phyloP scores from a whole-genome alignment of 2,888 invertebrate genomes.

The Ormyrus labotus region DNA sequence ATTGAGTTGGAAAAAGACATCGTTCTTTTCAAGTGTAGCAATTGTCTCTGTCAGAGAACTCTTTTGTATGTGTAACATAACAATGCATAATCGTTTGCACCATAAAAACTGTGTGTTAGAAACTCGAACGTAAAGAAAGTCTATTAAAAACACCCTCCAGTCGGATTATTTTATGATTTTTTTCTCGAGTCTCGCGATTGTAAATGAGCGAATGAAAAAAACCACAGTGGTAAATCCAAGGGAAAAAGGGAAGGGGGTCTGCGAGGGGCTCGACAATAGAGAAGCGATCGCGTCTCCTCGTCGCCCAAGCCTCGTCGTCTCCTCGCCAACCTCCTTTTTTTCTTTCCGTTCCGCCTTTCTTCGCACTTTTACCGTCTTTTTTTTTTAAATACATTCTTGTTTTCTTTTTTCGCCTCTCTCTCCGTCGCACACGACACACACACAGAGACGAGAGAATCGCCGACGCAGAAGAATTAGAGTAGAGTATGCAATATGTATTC shows the following conservation, averaged over 20 bases:
- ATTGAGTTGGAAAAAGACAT: slow-evolving; percentile 54
- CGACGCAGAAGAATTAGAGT: slow-evolving; percentile 49
- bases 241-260: too few species aligned
- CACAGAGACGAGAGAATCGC: neutral
- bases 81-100: slow-evolving; percentile 5
- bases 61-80: slow-evolving; percentile 52
- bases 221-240: too few species aligned
- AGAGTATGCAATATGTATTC: slow-evolving; percentile 14
- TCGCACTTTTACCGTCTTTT: neutral
- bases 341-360: slow-evolving; percentile 12
- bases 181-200: slow-evolving; percentile 2
- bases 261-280: neutral
- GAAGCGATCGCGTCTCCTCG: neutral
- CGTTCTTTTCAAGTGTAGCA: slow-evolving; percentile 74
- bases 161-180: slow-evolving; percentile 21
- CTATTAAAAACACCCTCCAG: slow-evolving; percentile 20
- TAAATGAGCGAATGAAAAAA: too few species aligned
- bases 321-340: neutral
- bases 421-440: slow-evolving; percentile 26
- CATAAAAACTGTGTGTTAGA: slow-evolving; percentile 7
- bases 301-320: slow-evolving; percentile 1
- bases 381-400: slow-evolving; percentile 9
- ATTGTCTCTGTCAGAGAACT: slow-evolving; percentile 73
- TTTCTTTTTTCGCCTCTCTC: slow-evolving; percentile 46
- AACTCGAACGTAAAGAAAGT: slow-evolving; percentile 27